These are phyloP conservation scores for Resseliella maxima DNA, from an alignment of 2,888 invertebrate genomes.

Conservation along the genomic window DNA sequence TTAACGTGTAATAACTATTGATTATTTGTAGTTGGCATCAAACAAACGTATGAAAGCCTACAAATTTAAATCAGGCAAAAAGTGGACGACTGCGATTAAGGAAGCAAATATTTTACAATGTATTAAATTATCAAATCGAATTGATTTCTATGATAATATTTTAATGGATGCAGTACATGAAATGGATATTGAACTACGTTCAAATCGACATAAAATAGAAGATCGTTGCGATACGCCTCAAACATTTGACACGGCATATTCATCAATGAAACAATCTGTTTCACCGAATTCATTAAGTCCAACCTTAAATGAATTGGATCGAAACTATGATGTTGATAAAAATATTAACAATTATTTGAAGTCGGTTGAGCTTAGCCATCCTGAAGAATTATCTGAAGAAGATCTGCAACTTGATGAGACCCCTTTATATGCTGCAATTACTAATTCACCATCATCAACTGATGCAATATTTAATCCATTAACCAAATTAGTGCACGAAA, in stretches of 20 bases:
- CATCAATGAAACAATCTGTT: conserved; percentile 25
- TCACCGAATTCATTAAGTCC: conserved; percentile 2
- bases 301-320: neutral
- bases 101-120: conserved; percentile 3
- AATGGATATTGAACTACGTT: neutral
- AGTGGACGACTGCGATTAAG: neutral
- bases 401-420: neutral
- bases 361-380: neutral
- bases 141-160: neutral
- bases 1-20: neutral
- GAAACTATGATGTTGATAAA: neutral
- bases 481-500: neutral
- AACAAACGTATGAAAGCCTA: neutral
- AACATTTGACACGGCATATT: conserved; percentile 42
- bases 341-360: conserved; percentile 14
- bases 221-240: conserved; percentile 36
- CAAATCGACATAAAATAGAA: neutral
- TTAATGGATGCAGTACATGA: neutral
- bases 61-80: neutral
- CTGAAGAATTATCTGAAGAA: neutral
- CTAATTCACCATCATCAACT: neutral
- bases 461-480: neutral
- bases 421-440: neutral
- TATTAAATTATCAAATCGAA: neutral
- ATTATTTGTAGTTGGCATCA: neutral